Evolutionary conservation across 1,140 invertebrate species (phyloP), one percentile per base, ranked within the genome.

Genomic region (Thaumatotibia leucotreta): DNA sequence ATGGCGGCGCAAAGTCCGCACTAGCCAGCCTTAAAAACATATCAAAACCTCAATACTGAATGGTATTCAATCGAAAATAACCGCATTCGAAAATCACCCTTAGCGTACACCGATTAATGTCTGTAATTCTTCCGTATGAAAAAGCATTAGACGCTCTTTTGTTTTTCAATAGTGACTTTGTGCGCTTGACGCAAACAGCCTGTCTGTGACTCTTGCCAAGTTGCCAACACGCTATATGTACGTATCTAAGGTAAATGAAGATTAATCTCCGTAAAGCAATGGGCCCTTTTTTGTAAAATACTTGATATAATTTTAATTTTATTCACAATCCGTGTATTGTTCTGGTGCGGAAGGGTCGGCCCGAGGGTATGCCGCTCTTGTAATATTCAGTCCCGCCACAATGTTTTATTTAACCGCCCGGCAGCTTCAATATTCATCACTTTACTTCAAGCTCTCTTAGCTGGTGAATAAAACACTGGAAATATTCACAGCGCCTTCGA

Each of bases 361-460:
- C 54, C 63, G 64, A 69, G 72, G 68, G 52, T 58, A 58, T 58
- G 66, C 66, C 50, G 64, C 72, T 68, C 58, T 68, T 77, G 58
- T 69, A 74, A 71, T 73, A 72, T 74, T 74, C 72, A 69, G 61
- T 65, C 49, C 62, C 61, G 58, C 63, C 63, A 73, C 69, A 72
- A 72, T 74, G 75, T 74, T 76, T 76, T 74, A 72, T 77, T 77
- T 69, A 73, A 67, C 66, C 65, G 61, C 67, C 66, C 70, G 67
- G 32, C 32, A 33, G 61, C 33, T 75, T 73, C 66, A 73, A 75
- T 72, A 77, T 71, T 73, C 70, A 74, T 68, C 64, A 70, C 66
- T 66, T 70, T 63, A 62, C 32, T 74, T 68, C 63, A 62, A 33
- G 52, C 31, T 39, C 63, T 69, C 64, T 70, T 70, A 61, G 35